Base-by-base conservation (phyloP, 2,113 vertebrate species). In the Stercorarius parasiticus region DNA sequence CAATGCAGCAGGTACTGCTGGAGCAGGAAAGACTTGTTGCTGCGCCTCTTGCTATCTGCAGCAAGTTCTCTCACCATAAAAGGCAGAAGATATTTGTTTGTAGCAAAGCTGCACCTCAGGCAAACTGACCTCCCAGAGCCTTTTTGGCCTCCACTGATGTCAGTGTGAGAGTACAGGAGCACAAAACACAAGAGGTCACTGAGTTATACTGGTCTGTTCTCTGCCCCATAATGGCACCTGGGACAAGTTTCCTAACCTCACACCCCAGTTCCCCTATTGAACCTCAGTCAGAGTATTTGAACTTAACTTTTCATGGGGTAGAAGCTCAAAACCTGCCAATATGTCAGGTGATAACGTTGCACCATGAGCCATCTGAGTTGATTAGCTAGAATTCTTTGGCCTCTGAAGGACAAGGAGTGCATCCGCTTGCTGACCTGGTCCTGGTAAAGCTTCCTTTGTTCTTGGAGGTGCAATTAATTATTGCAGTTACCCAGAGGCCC, bases 201-300 rank as follows among this genome's bases (percentile, higher is more conserved):
- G 52, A 61, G 9, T 38, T 79, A 47, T 0, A 79, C 6, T 22
- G 7, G 8, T 65, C 40, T 65, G 3, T 59, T 56, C 62, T 73
- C 38, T 73, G 58, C 25, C 21, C 13, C n/a, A 9, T 34, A 71
- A 73, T 5, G 0, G 0, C 40, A 65, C 6, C 13, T 77, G 67
- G 36, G 18, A 32, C 43, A 53, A 19, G 17, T 0, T 56, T 86
- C 70, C n/a, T 21, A 58, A 92, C 15, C 6, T 53, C 12, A 19
- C 20, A 70, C 4, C 13, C 15, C 2, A 0, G 0, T 50, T 49
- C 13, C 59, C 4, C 38, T 42, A 0, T 1, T 71, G 34, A 82
- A 56, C 22, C 12, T 76, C n/a, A 87, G 53, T 67, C 29, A 55
- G 80, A 78, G 12, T 49, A 65, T 80, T 55, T 86, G 61, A 78